phyloP scores from a whole-genome alignment of 2,113 vertebrate genomes.

The Illadopsis cleaveri region DNA sequence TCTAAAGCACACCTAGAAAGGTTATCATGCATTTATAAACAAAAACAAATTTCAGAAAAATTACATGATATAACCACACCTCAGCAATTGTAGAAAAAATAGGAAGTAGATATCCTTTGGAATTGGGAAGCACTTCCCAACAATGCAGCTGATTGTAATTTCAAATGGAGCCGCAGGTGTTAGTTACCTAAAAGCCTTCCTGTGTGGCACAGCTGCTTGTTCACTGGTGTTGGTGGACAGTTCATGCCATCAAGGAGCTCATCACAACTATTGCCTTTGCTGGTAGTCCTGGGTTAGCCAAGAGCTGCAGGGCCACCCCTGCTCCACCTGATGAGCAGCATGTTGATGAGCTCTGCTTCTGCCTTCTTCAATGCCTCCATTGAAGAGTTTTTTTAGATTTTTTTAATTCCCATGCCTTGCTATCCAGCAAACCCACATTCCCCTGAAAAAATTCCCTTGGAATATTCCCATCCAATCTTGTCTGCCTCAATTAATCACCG shows the following conservation, averaged over 20 bases:
- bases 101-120: background rate
- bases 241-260: background rate
- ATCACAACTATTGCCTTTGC: background rate
- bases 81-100: background rate
- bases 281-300: background rate
- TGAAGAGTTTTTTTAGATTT: background rate
- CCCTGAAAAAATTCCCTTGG: background rate
- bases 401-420: background rate
- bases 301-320: background rate
- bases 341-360: background rate
- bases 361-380: background rate
- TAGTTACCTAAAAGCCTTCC: background rate
- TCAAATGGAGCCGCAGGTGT: background rate
- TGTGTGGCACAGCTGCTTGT: constrained; percentile 11
- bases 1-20: constrained; percentile 33
- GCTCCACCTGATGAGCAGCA: background rate
- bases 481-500: background rate
- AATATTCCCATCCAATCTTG: background rate
- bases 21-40: background rate
- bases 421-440: background rate
- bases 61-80: background rate
- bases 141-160: constrained; percentile 18
- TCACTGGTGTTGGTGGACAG: background rate
- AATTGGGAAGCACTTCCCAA: background rate
- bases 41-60: constrained; percentile 40